Percentiles rank a stretch among this genome's conserved stretches.
Conservation (phyloP, 2,888 invertebrate genomes). For the Hirtodrosophila histrioides region DNA sequence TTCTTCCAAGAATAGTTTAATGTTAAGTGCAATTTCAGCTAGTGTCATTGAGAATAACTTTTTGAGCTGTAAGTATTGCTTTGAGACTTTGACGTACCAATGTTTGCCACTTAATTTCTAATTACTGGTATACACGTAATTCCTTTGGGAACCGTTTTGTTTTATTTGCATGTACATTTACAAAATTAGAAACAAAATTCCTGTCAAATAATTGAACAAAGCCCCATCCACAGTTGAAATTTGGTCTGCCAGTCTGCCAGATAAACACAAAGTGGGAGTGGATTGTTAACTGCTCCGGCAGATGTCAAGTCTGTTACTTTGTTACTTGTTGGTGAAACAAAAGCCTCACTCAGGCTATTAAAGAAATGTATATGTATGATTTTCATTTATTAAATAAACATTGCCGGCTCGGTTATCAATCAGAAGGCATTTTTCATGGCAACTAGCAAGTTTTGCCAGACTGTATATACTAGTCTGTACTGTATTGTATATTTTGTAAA, state of each 20-base stretch:
- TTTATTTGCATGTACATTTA: not conserved
- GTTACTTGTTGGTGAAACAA: constrained; percentile 36
- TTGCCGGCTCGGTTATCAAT: constrained; percentile 67
- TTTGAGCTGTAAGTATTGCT: too few species aligned
- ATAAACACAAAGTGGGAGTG: not conserved
- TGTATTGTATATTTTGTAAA: constrained; percentile 41
- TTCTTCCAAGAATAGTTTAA: too few species aligned
- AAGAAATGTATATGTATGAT: constrained; percentile 47
- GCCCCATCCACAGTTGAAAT: not conserved
- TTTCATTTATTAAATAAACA: constrained; percentile 71
- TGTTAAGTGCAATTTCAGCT: too few species aligned
- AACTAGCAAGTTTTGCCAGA: constrained; percentile 42
- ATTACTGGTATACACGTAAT: too few species aligned
- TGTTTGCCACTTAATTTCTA: too few species aligned
- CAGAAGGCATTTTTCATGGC: constrained; percentile 66
- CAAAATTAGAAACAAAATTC: not conserved
- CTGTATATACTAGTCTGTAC: not conserved
- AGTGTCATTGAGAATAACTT: too few species aligned
- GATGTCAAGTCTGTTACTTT: constrained; percentile 15
- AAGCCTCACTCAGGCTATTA: constrained; percentile 18
- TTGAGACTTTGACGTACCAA: too few species aligned
- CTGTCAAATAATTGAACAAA: not conserved
- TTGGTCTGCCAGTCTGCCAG: not conserved
- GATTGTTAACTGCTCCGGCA: constrained; percentile 6
- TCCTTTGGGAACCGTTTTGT: not conserved